Evolutionary conservation across 1,140 invertebrate genomes (phyloP).

Genomic region (Lepidotrigona ventralis): DNA sequence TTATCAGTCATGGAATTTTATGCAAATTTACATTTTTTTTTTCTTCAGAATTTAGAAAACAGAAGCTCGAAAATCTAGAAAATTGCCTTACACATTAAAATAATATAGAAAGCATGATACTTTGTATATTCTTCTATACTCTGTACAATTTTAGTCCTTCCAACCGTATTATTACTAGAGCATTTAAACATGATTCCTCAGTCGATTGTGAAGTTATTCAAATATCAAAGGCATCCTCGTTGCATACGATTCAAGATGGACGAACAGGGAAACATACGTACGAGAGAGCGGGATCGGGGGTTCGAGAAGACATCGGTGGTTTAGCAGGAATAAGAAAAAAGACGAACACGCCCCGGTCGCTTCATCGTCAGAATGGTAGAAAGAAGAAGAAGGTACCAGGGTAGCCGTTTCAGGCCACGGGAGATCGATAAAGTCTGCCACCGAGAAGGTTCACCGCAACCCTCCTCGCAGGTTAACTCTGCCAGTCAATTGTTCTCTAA

Average conservation of each 20-base stretch:
- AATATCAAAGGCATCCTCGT: too few species aligned
- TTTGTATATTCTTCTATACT: too few species aligned
- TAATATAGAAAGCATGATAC: too few species aligned
- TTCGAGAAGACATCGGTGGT: constrained; percentile 43
- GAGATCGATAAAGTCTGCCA: constrained; percentile 68
- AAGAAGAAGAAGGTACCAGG: constrained; percentile 67
- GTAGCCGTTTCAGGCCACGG: constrained; percentile 63
- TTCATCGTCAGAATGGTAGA: constrained; percentile 57
- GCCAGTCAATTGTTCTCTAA: constrained; percentile 67
- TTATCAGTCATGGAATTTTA: too few species aligned
- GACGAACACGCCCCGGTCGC: constrained; percentile 54
- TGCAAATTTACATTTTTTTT: too few species aligned
- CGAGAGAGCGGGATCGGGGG: constrained; percentile 30
- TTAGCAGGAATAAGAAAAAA: constrained; percentile 40
- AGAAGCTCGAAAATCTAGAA: too few species aligned
- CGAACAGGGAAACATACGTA: not conserved
- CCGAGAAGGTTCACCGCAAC: constrained; percentile 61
- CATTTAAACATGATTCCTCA: too few species aligned
- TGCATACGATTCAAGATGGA: not conserved
- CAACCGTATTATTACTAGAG: too few species aligned
- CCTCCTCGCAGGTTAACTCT: constrained; percentile 57
- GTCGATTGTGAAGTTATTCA: too few species aligned
- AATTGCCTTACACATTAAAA: too few species aligned
- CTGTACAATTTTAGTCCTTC: too few species aligned
- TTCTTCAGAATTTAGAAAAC: too few species aligned